Evolutionary conservation across 2,888 invertebrate genomes (phyloP).

Genomic region (Callimorpha dominula): DNA sequence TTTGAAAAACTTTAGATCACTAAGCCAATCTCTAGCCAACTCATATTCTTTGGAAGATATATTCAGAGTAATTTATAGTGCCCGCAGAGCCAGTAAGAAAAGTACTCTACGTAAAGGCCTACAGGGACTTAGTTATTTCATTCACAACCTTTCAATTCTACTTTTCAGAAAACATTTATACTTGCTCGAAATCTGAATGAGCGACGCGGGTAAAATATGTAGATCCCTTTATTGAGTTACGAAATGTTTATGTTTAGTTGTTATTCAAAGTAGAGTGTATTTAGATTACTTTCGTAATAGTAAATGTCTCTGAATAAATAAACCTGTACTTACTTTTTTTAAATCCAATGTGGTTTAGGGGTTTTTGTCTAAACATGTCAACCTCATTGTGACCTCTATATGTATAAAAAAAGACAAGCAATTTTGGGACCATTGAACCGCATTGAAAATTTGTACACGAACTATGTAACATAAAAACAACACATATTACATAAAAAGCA

Average conservation of each 20-base stretch:
- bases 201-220: slow-evolving; percentile 16
- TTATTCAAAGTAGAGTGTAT: slow-evolving; percentile 27
- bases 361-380: too few relatives aligned
- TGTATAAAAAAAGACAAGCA: too few relatives aligned
- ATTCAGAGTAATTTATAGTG: slow-evolving; percentile 25
- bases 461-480: too few relatives aligned
- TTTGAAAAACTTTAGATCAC: neutral
- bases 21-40: neutral
- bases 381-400: too few relatives aligned
- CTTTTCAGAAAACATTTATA: slow-evolving; percentile 22
- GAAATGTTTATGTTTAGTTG: slow-evolving; percentile 25
- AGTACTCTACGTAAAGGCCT: neutral
- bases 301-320: neutral
- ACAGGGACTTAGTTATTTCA: neutral
- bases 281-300: slow-evolving; percentile 18
- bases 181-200: slow-evolving; percentile 26
- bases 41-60: slow-evolving; percentile 16
- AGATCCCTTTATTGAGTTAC: slow-evolving; percentile 17
- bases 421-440: too few relatives aligned
- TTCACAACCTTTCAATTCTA: slow-evolving; percentile 16
- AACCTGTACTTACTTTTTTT: neutral
- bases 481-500: too few relatives aligned
- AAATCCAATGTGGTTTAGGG: neutral
- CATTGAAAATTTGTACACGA: too few relatives aligned
- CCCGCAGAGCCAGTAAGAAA: slow-evolving; percentile 25